These are phyloP conservation scores for Cephus cinctus DNA, from an alignment of 1,140 invertebrate species.

Conservation along the genomic window DNA sequence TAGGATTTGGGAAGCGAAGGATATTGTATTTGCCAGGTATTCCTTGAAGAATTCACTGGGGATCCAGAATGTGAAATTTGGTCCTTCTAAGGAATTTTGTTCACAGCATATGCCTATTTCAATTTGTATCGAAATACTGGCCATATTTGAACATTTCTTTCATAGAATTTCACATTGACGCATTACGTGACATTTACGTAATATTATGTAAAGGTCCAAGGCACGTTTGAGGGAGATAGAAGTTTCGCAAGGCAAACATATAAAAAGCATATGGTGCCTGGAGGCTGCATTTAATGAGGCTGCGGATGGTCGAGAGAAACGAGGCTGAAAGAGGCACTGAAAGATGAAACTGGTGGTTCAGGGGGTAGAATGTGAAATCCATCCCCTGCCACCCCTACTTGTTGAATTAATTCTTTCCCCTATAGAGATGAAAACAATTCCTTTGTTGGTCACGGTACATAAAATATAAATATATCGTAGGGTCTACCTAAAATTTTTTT, in stretches of 20 bases:
- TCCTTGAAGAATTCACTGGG: no score
- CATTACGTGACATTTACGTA: no score
- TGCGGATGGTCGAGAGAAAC: conserved; percentile 2
- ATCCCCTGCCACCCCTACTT: background rate
- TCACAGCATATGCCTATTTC: background rate
- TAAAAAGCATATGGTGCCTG: conserved; percentile 22
- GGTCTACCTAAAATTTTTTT: no score
- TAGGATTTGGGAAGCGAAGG: no score
- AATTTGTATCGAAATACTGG: background rate
- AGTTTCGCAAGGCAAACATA: background rate
- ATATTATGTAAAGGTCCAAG: no score
- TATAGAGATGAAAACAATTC: background rate
- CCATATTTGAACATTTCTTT: background rate
- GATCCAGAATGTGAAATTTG: no score
- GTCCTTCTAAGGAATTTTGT: no score
- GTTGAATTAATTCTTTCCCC: conserved; percentile 4
- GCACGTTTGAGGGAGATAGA: background rate
- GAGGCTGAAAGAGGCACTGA: background rate
- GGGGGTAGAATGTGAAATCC: no score
- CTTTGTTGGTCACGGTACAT: no score
- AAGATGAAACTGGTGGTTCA: no score
- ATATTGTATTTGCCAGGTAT: no score
- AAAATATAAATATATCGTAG: no score
- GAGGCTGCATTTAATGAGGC: conserved; percentile 27
- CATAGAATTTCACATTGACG: background rate